Evolutionary conservation across 1,140 invertebrate genomes (phyloP).

Genomic region (Dysdera silvatica): DNA sequence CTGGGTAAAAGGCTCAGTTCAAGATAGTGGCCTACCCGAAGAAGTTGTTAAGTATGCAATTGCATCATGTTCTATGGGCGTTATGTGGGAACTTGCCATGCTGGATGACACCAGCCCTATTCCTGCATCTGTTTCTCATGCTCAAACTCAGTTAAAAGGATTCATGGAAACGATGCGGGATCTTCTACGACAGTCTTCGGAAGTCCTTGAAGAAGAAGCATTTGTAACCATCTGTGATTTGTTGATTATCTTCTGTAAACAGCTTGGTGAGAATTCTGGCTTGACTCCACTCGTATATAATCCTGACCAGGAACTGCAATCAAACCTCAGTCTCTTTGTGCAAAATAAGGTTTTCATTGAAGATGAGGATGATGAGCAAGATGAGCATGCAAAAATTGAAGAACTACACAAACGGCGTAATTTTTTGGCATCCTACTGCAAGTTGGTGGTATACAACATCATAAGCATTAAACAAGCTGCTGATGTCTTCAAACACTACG

Average conservation of each 20-base stretch:
- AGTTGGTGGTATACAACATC: constrained; percentile 95
- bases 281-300: constrained; percentile 66
- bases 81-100: constrained; percentile 78
- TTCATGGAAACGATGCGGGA: constrained; percentile 68
- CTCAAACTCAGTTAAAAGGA: constrained; percentile 59
- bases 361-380: constrained; percentile 61
- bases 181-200: constrained; percentile 50
- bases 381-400: constrained; percentile 90
- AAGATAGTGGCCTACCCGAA: constrained; percentile 50
- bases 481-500: constrained; percentile 95
- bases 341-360: constrained; percentile 57
- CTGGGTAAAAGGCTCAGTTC: constrained; percentile 62
- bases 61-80: constrained; percentile 74
- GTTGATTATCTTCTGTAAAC: constrained; percentile 87
- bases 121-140: constrained; percentile 42
- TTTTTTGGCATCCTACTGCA: constrained; percentile 92
- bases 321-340: constrained; percentile 81
- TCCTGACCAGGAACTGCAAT: constrained; percentile 68
- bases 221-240: constrained; percentile 92
- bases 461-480: constrained; percentile 80
- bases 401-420: constrained; percentile 91
- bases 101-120: constrained; percentile 60
- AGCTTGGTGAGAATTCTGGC: constrained; percentile 57
- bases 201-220: constrained; percentile 58
- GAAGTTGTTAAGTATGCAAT: constrained; percentile 79